A percentile compares a stretch with the other conserved stretches of the same genome.
phyloP scores from a whole-genome alignment of 1,140 invertebrate genomes.

The Cryptotermes secundus region DNA sequence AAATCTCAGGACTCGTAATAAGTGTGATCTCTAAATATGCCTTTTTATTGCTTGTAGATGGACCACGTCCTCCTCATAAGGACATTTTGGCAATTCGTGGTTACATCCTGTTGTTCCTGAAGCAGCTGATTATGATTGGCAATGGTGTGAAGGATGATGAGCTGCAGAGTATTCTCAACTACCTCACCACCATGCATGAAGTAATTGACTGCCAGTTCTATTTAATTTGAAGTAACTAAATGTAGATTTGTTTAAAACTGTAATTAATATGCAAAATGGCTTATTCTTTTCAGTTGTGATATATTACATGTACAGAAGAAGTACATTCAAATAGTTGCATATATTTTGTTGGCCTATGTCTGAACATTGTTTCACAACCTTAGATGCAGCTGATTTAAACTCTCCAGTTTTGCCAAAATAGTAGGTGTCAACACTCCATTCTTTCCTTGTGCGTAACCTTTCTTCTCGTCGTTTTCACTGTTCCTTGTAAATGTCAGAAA shows the following conservation, averaged over 20 bases:
- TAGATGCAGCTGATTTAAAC: no score
- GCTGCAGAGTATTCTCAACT: constrained; percentile 97
- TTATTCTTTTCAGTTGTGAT: constrained; percentile 12
- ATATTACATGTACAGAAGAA: no score
- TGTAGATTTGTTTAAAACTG: background rate
- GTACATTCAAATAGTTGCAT: no score
- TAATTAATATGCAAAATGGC: no score
- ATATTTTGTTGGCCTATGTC: no score
- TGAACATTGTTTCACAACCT: no score
- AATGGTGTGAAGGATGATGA: constrained; percentile 98
- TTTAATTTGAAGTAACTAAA: constrained; percentile 8
- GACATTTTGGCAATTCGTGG: constrained; percentile 92
- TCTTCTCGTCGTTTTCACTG: no score
- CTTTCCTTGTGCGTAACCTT: no score
- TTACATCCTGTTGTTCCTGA: constrained; percentile 93
- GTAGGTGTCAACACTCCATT: no score
- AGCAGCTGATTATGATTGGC: constrained; percentile 95
- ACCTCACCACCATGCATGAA: constrained; percentile 95
- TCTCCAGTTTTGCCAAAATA: no score
- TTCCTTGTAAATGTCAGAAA: no score
- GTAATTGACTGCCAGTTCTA: constrained; percentile 56
- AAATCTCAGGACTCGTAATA: no score
- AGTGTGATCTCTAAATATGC: background rate
- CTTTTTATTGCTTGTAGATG: constrained; percentile 64
- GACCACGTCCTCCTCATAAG: constrained; percentile 88